A percentile compares a stretch with the other conserved stretches of the same genome.
Evolutionary conservation across 2,113 vertebrate species (phyloP).

Genomic region (Crotalus horridus): DNA sequence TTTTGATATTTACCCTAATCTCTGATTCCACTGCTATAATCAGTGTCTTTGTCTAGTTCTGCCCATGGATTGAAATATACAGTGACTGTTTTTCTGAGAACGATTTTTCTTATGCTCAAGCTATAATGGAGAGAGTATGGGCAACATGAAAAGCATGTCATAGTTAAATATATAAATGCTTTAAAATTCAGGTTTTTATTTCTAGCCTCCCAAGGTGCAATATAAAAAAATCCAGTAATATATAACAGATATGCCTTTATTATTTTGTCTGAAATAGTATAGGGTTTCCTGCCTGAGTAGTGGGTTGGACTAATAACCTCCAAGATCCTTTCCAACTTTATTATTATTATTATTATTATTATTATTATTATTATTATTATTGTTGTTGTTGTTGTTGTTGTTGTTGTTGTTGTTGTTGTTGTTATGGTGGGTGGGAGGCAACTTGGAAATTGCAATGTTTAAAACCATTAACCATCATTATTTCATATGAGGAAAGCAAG

Average conservation of each 20-base stretch:
- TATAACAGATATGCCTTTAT: background rate
- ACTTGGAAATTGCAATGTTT: conserved; percentile 30
- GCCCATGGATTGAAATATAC: background rate
- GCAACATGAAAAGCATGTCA: background rate
- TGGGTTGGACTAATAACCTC: too few relatives aligned
- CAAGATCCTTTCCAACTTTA: too few relatives aligned
- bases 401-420: too few relatives aligned
- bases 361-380: too few relatives aligned
- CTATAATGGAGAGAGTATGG: background rate
- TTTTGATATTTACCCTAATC: background rate
- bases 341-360: too few relatives aligned
- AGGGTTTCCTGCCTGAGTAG: too few relatives aligned
- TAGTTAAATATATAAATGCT: background rate
- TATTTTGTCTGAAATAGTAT: too few relatives aligned
- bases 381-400: too few relatives aligned
- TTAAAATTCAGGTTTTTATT: conserved; percentile 17
- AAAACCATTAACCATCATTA: conserved; percentile 37
- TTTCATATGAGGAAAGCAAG: background rate
- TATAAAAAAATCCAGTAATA: conserved; percentile 50
- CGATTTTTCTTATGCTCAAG: background rate
- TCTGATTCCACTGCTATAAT: background rate
- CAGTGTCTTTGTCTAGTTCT: background rate
- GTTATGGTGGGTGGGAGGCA: background rate
- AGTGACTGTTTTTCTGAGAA: background rate
- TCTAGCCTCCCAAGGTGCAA: conserved; percentile 29